phyloP scores from a whole-genome alignment of 1,140 invertebrate genomes.

The Pectinophora gossypiella region DNA sequence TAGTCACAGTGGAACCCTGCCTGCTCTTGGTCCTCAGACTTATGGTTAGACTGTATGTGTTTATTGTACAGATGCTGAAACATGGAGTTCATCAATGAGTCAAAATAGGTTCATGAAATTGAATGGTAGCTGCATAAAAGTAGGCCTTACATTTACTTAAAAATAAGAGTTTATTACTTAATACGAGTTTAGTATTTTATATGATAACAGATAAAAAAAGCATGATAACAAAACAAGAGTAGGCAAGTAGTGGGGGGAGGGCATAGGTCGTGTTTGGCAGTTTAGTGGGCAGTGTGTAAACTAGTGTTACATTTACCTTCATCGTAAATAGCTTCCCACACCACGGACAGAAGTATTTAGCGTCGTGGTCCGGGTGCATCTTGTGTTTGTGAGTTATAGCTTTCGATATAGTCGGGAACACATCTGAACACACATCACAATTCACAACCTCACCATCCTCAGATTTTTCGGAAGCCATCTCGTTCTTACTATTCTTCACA shows the following conservation, averaged over 20 bases:
- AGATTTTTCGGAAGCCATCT: conserved; percentile 33
- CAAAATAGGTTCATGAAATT: too few species aligned
- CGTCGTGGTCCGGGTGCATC: conserved; percentile 78
- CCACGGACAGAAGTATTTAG: conserved; percentile 80
- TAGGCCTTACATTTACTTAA: too few species aligned
- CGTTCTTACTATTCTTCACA: conserved; percentile 25
- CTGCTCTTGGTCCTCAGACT: conserved; percentile 46
- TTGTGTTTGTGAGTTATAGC: conserved; percentile 83
- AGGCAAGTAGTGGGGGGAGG: conserved; percentile 7
- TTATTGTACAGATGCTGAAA: conserved; percentile 78
- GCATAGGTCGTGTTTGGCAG: conserved; percentile 10
- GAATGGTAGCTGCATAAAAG: too few species aligned
- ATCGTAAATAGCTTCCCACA: conserved; percentile 83
- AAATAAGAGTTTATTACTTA: too few species aligned
- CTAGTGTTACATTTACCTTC: conserved; percentile 68
- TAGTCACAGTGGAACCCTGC: conserved; percentile 75
- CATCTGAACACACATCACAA: conserved; percentile 78
- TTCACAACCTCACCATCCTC: conserved; percentile 50
- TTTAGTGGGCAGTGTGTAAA: neutral
- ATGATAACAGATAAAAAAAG: neutral
- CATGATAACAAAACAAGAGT: conserved; percentile 1
- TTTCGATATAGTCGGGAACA: conserved; percentile 78
- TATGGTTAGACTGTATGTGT: conserved; percentile 74
- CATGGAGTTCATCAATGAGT: conserved; percentile 10
- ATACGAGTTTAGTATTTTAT: too few species aligned